Conservation (phyloP, 2,888 invertebrate species). For the Mythimna vitellina region DNA sequence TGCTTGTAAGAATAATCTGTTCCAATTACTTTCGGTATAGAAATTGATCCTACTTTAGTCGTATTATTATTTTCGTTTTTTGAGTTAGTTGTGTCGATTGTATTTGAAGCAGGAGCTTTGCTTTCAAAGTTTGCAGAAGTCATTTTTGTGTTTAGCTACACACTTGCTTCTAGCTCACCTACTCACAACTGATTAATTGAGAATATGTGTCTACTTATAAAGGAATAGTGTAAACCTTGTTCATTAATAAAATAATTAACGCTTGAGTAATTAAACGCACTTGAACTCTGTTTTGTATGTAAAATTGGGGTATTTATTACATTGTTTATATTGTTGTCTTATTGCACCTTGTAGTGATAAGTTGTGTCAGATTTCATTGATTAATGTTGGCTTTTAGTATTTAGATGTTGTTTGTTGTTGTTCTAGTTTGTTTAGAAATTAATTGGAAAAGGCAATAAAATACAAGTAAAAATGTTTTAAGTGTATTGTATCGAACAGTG, state of each 20-base stretch:
- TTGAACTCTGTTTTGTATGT: constrained; percentile 53
- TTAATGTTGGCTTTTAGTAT: not conserved
- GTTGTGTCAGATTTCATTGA: constrained; percentile 12
- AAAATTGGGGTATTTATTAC: constrained; percentile 6
- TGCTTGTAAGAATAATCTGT: constrained; percentile 81
- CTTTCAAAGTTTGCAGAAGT: constrained; percentile 33
- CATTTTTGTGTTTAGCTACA: constrained; percentile 30
- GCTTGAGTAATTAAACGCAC: constrained; percentile 37
- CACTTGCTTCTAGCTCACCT: constrained; percentile 10
- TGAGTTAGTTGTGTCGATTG: not conserved
- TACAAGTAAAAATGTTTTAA: not conserved
- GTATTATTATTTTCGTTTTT: constrained; percentile 9
- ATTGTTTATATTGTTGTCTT: not conserved
- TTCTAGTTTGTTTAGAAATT: not conserved
- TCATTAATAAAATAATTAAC: constrained; percentile 10
- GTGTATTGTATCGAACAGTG: not conserved
- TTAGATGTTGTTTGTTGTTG: too few species aligned
- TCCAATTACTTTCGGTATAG: constrained; percentile 66
- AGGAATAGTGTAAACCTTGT: constrained; percentile 10
- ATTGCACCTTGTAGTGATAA: not conserved
- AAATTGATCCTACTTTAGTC: not conserved
- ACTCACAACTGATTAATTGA: constrained; percentile 24
- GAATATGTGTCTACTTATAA: constrained; percentile 23
- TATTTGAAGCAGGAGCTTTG: constrained; percentile 9
- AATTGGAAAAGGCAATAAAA: not conserved